These are phyloP conservation scores for Dendrocincla fuliginosa DNA, from an alignment of 2,797 vertebrate genomes.

Conservation along the genomic window DNA sequence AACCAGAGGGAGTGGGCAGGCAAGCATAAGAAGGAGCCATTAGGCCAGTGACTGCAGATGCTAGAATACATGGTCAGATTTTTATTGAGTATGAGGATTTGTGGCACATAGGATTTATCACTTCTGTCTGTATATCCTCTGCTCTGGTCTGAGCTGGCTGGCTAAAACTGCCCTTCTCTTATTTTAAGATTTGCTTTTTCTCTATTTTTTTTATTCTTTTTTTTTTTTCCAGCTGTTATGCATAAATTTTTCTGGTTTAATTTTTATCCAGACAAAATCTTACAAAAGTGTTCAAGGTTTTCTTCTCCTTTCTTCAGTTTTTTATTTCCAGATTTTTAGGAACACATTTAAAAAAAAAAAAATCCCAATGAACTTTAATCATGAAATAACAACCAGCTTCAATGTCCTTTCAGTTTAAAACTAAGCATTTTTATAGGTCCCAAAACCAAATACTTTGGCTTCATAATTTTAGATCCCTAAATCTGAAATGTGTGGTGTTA, in stretches of 20 bases:
- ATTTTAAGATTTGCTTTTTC: neutral
- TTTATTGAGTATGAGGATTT: neutral
- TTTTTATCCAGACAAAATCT: neutral
- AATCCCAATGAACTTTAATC: neutral
- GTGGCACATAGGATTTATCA: neutral
- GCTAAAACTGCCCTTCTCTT: neutral
- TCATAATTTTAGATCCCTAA: neutral
- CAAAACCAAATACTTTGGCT: neutral
- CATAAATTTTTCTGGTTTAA: neutral
- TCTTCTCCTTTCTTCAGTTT: neutral
- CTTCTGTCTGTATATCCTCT: neutral
- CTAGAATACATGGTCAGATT: neutral
- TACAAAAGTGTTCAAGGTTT: neutral
- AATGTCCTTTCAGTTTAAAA: neutral
- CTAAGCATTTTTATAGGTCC: neutral
- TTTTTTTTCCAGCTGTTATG: neutral
- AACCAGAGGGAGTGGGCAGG: neutral
- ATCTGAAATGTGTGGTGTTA: neutral
- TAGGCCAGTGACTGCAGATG: fast-evolving
- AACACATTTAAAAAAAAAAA: neutral
- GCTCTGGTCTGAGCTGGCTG: neutral
- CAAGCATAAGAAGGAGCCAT: neutral
- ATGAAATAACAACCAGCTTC: neutral
- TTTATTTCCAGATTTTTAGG: neutral
- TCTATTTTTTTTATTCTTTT: too few species aligned